A percentile compares a stretch with the other conserved stretches of the same genome.
These are phyloP conservation scores for Poeciliopsis presidionis DNA, from an alignment of 2,797 vertebrate genomes.

Conservation along the genomic window DNA sequence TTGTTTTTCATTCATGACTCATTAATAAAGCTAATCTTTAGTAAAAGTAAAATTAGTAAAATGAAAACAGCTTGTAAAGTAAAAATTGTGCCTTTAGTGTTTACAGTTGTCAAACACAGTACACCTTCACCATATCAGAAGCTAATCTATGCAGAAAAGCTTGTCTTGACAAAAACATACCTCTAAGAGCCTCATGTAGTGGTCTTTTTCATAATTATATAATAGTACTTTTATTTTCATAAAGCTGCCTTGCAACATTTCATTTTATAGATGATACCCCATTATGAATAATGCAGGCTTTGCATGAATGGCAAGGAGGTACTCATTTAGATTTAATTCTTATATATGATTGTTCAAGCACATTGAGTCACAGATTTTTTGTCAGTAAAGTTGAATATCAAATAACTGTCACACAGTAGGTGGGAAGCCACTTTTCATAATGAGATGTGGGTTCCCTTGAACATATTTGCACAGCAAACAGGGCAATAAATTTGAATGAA, in stretches of 20 bases:
- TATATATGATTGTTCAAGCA: background rate
- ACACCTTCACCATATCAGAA: background rate
- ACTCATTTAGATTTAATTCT: background rate
- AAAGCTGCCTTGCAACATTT: background rate
- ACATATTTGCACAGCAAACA: background rate
- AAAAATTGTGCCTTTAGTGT: background rate
- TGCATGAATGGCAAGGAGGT: background rate
- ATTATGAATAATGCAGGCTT: background rate
- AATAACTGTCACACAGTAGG: background rate
- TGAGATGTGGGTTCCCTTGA: slow-evolving; percentile 4
- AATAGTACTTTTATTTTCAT: background rate
- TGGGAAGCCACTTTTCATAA: background rate
- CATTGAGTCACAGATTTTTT: background rate
- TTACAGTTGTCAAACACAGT: background rate
- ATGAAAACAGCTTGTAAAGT: background rate
- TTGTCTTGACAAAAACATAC: background rate
- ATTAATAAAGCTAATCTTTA: background rate
- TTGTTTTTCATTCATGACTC: background rate
- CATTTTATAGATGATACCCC: background rate
- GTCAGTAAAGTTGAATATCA: background rate
- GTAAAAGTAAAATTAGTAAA: background rate
- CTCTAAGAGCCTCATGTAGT: background rate
- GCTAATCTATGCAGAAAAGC: background rate
- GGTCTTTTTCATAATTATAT: background rate
- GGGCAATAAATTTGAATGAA: slow-evolving; percentile 1